These are phyloP conservation scores for Ahaetulla prasina DNA, from an alignment of 2,113 vertebrate species.

Conservation along the genomic window DNA sequence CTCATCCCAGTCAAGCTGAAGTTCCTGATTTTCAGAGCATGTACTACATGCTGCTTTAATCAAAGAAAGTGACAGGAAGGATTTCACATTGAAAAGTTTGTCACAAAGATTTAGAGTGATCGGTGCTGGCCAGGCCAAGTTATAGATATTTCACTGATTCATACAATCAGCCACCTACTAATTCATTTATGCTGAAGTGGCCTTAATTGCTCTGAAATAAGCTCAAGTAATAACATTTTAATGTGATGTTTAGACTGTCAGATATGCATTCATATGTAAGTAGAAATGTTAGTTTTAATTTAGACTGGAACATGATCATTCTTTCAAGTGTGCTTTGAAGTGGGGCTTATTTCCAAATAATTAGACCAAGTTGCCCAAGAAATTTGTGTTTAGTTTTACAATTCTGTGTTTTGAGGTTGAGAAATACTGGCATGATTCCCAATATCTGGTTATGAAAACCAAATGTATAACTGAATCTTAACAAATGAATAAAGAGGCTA, in stretches of 20 bases:
- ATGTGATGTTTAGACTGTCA: not conserved
- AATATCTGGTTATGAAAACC: not conserved
- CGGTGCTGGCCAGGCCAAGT: not conserved
- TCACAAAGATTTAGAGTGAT: not conserved
- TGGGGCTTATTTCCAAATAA: not conserved
- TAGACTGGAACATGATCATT: not conserved
- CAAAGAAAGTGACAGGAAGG: not conserved
- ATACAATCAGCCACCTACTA: not conserved
- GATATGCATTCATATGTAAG: not conserved
- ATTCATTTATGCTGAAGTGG: not conserved
- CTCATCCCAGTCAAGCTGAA: not conserved
- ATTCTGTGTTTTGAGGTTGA: slow-evolving; percentile 32
- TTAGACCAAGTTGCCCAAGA: slow-evolving; percentile 24
- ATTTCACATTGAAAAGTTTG: not conserved
- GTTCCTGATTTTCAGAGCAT: not conserved
- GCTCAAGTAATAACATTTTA: not conserved
- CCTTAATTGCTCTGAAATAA: not conserved
- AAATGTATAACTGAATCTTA: not conserved
- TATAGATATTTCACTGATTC: not conserved
- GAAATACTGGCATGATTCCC: not conserved
- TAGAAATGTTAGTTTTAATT: slow-evolving; percentile 48
- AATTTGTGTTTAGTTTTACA: slow-evolving; percentile 51
- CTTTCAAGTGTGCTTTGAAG: not conserved
- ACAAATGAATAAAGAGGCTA: not conserved
- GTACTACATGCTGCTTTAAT: not conserved